phyloP scores from a whole-genome alignment of 1,140 invertebrate genomes.

The Goniozus legneri region DNA sequence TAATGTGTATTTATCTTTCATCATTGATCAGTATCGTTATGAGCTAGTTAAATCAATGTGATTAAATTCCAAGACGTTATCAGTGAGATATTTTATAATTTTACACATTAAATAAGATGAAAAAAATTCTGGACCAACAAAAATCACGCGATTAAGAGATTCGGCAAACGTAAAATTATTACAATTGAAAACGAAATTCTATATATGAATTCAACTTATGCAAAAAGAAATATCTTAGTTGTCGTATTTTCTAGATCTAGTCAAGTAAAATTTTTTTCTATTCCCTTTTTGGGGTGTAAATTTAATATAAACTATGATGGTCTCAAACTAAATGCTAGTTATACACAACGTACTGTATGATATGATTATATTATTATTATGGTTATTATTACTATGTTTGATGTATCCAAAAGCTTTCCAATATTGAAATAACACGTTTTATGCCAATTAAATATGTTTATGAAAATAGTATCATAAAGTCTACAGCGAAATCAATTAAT shows the following conservation, averaged over 20 bases:
- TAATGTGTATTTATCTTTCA: slow-evolving; percentile 14
- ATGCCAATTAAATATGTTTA: too few relatives aligned
- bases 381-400: slow-evolving; percentile 9
- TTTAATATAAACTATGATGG: background rate
- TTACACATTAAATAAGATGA: background rate
- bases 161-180: background rate
- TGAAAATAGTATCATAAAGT: too few relatives aligned
- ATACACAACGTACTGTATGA: too few relatives aligned
- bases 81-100: slow-evolving; percentile 9
- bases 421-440: too few relatives aligned
- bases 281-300: slow-evolving; percentile 3
- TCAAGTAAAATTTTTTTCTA: slow-evolving; percentile 24
- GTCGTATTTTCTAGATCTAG: slow-evolving; percentile 30
- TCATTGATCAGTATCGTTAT: too few relatives aligned
- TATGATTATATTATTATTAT: slow-evolving; percentile 1
- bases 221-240: too few relatives aligned
- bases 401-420: too few relatives aligned
- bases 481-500: too few relatives aligned
- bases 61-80: slow-evolving; percentile 10
- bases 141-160: slow-evolving; percentile 16
- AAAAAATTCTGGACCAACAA: slow-evolving; percentile 27
- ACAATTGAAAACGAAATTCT: background rate
- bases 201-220: slow-evolving; percentile 16
- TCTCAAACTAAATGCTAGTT: background rate
- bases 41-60: too few relatives aligned